These are phyloP conservation scores for Alloplasta piceator DNA, from an alignment of 2,888 invertebrate species.

Conservation along the genomic window DNA sequence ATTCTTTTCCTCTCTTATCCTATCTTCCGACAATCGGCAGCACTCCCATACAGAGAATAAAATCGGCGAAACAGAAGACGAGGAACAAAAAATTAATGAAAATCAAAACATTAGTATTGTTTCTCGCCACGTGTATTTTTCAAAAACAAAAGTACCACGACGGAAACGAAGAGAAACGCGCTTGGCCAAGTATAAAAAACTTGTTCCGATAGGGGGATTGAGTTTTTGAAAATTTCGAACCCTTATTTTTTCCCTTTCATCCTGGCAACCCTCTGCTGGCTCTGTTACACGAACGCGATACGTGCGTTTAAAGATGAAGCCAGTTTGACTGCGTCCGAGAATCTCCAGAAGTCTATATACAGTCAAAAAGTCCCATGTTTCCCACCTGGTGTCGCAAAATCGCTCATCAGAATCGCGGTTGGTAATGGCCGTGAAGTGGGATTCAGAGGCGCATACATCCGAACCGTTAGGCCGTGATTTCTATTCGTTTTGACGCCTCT, in stretches of 20 bases:
- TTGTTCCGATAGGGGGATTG: not conserved
- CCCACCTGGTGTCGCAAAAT: no score
- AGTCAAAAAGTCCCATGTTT: no score
- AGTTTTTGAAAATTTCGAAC: slow-evolving; percentile 4
- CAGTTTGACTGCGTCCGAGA: no score
- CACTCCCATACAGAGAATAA: slow-evolving; percentile 55
- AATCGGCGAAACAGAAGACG: slow-evolving; percentile 35
- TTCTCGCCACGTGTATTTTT: slow-evolving; percentile 12
- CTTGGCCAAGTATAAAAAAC: slow-evolving; percentile 18
- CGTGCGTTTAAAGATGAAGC: no score
- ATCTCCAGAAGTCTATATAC: no score
- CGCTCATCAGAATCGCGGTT: slow-evolving; percentile 39
- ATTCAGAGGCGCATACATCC: slow-evolving; percentile 69
- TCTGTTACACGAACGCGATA: no score
- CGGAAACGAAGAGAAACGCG: not conserved
- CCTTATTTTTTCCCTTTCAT: slow-evolving; percentile 16
- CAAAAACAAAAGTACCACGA: not conserved
- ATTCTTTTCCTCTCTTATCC: not conserved
- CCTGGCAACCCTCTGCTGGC: not conserved
- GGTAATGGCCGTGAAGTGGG: slow-evolving; percentile 73
- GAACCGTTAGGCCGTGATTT: slow-evolving; percentile 74
- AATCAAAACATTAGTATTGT: not conserved
- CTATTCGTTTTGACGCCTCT: slow-evolving; percentile 59
- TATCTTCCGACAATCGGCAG: slow-evolving; percentile 2
- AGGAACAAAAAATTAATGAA: not conserved